Evolutionary conservation across 2,888 invertebrate genomes (phyloP).

Genomic region (Eugnorisma glareosa): DNA sequence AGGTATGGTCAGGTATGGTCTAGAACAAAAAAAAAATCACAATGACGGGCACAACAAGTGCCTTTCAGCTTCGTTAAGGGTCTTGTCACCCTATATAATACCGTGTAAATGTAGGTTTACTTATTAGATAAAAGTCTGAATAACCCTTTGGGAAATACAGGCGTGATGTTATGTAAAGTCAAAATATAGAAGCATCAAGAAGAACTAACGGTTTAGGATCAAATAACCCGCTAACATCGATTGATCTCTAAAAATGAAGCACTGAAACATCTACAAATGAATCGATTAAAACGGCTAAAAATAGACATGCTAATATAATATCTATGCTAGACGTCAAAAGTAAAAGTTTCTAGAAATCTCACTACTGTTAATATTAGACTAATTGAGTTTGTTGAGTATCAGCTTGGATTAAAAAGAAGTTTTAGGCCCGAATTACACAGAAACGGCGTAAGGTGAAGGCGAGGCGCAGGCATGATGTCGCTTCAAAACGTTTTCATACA

Average conservation of each 20-base stretch:
- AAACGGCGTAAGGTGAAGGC: no score
- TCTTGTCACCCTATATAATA: no score
- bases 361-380: neutral
- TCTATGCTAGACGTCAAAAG: constrained; percentile 2
- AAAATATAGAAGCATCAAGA: no score
- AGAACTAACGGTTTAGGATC: neutral
- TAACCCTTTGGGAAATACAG: neutral
- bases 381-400: neutral
- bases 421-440: no score
- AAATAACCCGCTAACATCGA: neutral
- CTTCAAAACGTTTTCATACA: no score
- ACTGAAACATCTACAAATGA: constrained; percentile 8
- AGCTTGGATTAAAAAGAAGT: neutral
- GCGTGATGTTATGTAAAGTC: neutral
- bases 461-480: no score
- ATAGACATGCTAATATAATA: neutral
- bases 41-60: no score
- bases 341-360: constrained; percentile 13
- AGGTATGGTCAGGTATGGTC: no score
- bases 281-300: neutral
- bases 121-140: no score
- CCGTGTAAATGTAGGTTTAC: no score
- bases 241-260: neutral
- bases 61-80: no score
- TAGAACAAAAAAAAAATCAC: no score